Percentiles rank a stretch among this genome's conserved stretches.
Evolutionary conservation across 1,140 invertebrate genomes (phyloP).

Genomic region (Apis florea): DNA sequence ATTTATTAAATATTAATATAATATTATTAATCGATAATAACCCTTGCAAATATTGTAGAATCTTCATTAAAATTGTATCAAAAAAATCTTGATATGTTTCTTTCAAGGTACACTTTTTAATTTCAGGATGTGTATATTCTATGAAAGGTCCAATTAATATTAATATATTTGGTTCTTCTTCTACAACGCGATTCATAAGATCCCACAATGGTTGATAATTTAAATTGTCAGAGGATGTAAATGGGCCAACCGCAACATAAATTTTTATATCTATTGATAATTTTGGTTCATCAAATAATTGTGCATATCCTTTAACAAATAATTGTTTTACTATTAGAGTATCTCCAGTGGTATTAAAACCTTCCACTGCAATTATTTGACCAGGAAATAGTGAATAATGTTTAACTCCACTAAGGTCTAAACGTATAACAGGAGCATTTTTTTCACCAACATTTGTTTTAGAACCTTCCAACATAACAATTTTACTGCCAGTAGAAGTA

Average conservation of each 20-base stretch:
- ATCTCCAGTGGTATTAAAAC: constrained; percentile 86
- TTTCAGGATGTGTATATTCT: constrained; percentile 84
- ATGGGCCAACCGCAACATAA: constrained; percentile 91
- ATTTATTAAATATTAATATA: not conserved
- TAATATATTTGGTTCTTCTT: constrained; percentile 88
- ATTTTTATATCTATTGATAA: constrained; percentile 82
- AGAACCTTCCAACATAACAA: constrained; percentile 86
- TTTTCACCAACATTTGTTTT: constrained; percentile 76
- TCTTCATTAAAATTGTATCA: constrained; percentile 84
- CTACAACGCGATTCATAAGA: constrained; percentile 85
- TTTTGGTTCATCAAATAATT: constrained; percentile 59
- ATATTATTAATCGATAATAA: constrained; percentile 59
- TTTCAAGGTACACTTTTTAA: constrained; percentile 80
- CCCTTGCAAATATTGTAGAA: constrained; percentile 82
- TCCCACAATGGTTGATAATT: constrained; percentile 91
- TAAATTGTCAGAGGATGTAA: constrained; percentile 87
- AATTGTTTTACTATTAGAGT: constrained; percentile 86
- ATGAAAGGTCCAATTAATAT: constrained; percentile 92
- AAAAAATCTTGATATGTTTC: constrained; percentile 88
- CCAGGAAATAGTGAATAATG: constrained; percentile 91
- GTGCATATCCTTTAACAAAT: constrained; percentile 79
- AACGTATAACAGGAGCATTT: constrained; percentile 68
- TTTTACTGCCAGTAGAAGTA: constrained; percentile 62
- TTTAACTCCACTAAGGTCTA: constrained; percentile 84
- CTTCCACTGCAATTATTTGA: constrained; percentile 89